A percentile compares a stretch with the other conserved stretches of the same genome.
These are phyloP conservation scores for Carpatolechia fugitivella DNA, from an alignment of 2,888 invertebrate species.

Conservation along the genomic window DNA sequence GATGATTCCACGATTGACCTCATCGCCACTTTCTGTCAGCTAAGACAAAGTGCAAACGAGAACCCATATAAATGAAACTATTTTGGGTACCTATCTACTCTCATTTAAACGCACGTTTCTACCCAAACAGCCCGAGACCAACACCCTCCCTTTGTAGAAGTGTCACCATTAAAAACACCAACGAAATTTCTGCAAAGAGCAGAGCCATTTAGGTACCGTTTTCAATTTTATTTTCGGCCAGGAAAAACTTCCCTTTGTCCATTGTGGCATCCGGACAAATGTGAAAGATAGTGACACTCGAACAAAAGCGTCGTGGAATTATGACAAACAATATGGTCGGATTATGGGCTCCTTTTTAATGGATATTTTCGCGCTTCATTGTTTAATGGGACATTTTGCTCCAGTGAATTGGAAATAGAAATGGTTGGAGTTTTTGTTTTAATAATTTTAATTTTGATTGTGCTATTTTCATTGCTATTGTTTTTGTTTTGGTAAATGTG, in stretches of 20 bases:
- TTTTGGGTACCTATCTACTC: too few species aligned
- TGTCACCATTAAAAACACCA: slow-evolving; percentile 1
- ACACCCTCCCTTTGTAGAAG: background rate
- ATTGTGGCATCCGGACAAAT: slow-evolving; percentile 17
- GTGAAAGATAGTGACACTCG: slow-evolving; percentile 18
- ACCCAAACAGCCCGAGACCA: background rate
- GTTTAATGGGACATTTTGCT: slow-evolving; percentile 1
- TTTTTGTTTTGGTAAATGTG: too few species aligned
- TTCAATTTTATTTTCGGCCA: slow-evolving; percentile 18
- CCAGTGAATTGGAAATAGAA: background rate
- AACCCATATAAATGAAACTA: too few species aligned
- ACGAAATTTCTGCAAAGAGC: background rate
- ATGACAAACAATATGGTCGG: slow-evolving; percentile 17
- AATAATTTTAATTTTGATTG: too few species aligned
- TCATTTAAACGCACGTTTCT: background rate
- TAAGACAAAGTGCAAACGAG: too few species aligned
- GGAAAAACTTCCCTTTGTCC: slow-evolving; percentile 15
- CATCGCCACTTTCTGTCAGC: too few species aligned
- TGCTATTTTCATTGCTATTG: too few species aligned
- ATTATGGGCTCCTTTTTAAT: slow-evolving; percentile 15
- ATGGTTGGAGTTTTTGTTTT: background rate
- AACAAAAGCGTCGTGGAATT: slow-evolving; percentile 14
- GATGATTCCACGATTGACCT: too few species aligned
- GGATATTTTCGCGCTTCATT: slow-evolving; percentile 13
- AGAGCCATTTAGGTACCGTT: slow-evolving; percentile 11